phyloP scores from a whole-genome alignment of 2,888 invertebrate genomes.

The Xanthia togata region DNA sequence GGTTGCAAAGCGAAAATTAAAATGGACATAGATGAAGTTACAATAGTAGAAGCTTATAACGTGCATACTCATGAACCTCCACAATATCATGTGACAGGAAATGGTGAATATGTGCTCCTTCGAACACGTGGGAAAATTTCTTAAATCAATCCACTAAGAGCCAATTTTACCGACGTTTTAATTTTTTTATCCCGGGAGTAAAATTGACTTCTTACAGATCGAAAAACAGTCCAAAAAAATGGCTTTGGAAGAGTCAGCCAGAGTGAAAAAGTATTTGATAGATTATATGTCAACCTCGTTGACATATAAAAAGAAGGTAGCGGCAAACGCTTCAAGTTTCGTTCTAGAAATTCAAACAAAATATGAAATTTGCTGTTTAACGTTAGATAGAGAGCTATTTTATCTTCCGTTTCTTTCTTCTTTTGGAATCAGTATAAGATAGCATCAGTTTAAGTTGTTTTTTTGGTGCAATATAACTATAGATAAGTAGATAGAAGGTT shows the following conservation, averaged over 20 bases:
- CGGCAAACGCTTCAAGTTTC: too few relatives aligned
- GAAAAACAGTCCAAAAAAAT: too few relatives aligned
- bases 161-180: neutral
- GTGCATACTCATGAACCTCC: constrained; percentile 71
- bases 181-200: too few relatives aligned
- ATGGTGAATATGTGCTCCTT: constrained; percentile 61
- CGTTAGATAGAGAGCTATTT: neutral
- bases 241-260: neutral
- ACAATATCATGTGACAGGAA: constrained; percentile 50
- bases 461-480: neutral
- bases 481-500: too few relatives aligned
- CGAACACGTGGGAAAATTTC: constrained; percentile 16
- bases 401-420: neutral
- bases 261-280: neutral
- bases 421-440: neutral
- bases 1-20: constrained; percentile 67
- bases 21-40: constrained; percentile 51
- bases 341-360: neutral
- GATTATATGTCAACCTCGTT: neutral
- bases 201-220: too few relatives aligned
- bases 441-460: neutral
- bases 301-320: too few relatives aligned
- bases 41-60: constrained; percentile 53
- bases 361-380: neutral
- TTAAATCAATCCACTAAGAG: neutral